A percentile compares a stretch with the other conserved stretches of the same genome.
Conservation (phyloP, 2,888 invertebrate genomes). For the Apomyelois bistriatella region DNA sequence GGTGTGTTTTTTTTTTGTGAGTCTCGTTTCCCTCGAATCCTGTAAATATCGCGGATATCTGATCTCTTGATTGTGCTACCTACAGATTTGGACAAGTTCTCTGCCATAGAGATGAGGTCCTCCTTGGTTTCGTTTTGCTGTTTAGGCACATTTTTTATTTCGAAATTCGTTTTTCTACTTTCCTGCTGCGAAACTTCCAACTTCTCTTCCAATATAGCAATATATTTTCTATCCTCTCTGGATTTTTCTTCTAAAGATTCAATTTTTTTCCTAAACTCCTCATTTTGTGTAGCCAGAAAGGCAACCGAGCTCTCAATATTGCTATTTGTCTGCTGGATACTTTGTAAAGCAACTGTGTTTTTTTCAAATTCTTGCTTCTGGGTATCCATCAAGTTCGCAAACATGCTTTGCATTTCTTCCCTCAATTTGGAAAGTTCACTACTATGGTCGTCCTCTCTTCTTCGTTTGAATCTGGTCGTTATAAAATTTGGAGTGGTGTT, state of each 20-base stretch:
- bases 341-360: background rate
- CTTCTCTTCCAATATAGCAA: constrained; percentile 9
- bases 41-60: background rate
- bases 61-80: background rate
- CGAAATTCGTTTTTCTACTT: constrained; percentile 9
- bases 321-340: constrained; percentile 3
- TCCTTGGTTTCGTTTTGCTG: constrained; percentile 2
- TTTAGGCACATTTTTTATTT: constrained; percentile 15
- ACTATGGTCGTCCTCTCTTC: no score
- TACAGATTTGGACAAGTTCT: constrained; percentile 1
- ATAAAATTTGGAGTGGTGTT: no score
- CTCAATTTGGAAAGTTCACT: no score
- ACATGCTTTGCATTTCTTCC: background rate
- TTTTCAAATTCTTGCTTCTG: constrained; percentile 1
- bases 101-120: constrained; percentile 10
- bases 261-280: constrained; percentile 12
- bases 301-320: constrained; percentile 1
- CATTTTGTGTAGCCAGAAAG: constrained; percentile 8
- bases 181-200: constrained; percentile 11
- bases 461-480: no score
- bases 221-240: constrained; percentile 11
- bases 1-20: background rate
- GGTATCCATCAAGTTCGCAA: background rate
- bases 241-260: background rate
- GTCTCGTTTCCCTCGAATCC: background rate